These are phyloP conservation scores for Argyrosomus japonicus DNA, from an alignment of 2,113 vertebrate genomes.

Conservation along the genomic window DNA sequence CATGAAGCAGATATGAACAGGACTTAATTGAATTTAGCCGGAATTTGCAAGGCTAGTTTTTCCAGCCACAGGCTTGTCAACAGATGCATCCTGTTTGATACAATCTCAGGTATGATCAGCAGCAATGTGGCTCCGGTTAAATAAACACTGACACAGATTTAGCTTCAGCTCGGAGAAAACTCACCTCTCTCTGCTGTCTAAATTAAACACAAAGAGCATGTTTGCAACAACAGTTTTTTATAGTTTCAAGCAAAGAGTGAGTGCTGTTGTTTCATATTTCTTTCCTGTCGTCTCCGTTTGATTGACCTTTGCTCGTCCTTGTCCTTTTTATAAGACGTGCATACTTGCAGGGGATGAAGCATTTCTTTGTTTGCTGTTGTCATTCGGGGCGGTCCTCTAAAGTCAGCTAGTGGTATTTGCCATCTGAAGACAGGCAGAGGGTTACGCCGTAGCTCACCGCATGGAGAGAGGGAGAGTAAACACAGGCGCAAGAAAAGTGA, in stretches of 20 bases:
- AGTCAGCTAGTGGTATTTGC: constrained; percentile 64
- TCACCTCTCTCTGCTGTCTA: neutral
- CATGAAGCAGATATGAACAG: constrained; percentile 22
- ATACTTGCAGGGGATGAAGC: constrained; percentile 49
- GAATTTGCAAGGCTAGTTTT: constrained; percentile 22
- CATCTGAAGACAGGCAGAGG: constrained; percentile 39
- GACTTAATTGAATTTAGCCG: constrained; percentile 24
- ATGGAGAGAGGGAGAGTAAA: constrained; percentile 29
- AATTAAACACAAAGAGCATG: neutral
- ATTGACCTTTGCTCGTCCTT: constrained; percentile 10
- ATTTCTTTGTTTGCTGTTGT: constrained; percentile 73
- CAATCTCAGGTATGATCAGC: constrained; percentile 43
- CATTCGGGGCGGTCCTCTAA: constrained; percentile 32
- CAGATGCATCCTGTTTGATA: constrained; percentile 58
- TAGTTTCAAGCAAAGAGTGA: neutral
- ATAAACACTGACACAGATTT: constrained; percentile 35
- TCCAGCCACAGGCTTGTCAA: constrained; percentile 25
- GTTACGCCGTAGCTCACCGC: constrained; percentile 21
- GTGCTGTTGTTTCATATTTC: too few species aligned
- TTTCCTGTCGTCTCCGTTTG: neutral
- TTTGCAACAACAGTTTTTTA: neutral
- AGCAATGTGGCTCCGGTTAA: constrained; percentile 26
- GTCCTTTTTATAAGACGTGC: neutral
- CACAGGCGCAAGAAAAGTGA: constrained; percentile 35
- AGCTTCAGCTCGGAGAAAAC: constrained; percentile 14